phyloP scores from a whole-genome alignment of 2,888 invertebrate species.

The Drosophila pseudotalamancana region DNA sequence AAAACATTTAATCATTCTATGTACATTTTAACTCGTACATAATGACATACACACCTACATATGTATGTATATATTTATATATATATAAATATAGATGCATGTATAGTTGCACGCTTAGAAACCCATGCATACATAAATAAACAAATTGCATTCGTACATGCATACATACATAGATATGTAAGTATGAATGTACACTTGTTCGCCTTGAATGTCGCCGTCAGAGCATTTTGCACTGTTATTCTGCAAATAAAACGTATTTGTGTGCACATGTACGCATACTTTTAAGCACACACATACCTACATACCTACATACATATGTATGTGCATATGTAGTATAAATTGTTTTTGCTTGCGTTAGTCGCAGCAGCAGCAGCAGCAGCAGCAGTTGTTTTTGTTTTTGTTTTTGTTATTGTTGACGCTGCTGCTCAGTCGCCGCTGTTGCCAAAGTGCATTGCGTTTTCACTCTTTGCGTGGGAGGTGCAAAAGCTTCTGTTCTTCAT shows the following conservation, averaged over 20 bases:
- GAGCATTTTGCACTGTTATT: conserved; percentile 66
- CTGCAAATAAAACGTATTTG: conserved; percentile 62
- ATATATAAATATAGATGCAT: neutral
- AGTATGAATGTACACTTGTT: conserved; percentile 26
- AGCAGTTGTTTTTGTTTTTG: conserved; percentile 42
- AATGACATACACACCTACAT: neutral
- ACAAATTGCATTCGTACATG: neutral
- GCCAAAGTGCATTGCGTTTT: conserved; percentile 75
- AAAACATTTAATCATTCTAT: too few species aligned
- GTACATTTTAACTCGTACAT: neutral
- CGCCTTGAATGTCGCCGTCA: conserved; percentile 67
- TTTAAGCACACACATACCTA: neutral
- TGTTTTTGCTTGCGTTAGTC: conserved; percentile 47
- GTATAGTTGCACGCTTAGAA: conserved; percentile 67
- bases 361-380: conserved; percentile 35
- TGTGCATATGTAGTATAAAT: conserved; percentile 31
- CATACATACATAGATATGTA: neutral
- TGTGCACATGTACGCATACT: conserved; percentile 12
- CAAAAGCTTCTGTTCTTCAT: conserved; percentile 13
- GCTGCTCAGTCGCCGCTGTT: conserved; percentile 32
- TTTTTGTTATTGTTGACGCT: conserved; percentile 19
- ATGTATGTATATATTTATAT: neutral
- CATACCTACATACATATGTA: neutral
- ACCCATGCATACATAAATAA: conserved; percentile 5
- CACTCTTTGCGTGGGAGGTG: conserved; percentile 55